Evolutionary conservation across 1,140 invertebrate species (phyloP).

Genomic region (Bombus huntii): DNA sequence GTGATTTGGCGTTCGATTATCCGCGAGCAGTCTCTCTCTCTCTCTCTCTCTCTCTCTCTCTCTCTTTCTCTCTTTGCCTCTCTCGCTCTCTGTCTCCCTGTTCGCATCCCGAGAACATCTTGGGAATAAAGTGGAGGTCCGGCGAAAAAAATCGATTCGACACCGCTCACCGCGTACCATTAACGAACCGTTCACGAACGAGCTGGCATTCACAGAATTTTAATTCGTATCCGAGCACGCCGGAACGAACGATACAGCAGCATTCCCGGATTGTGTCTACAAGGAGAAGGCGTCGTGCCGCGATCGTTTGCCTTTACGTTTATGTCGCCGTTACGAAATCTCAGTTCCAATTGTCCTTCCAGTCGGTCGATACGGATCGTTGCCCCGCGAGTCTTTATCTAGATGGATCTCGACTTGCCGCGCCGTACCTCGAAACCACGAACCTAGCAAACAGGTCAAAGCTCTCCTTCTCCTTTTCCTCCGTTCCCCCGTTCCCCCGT

Average conservation of each 20-base stretch:
- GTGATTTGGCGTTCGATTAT: conserved; percentile 21
- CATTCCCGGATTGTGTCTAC: conserved; percentile 53
- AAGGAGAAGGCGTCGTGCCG: conserved; percentile 41
- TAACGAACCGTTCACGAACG: conserved; percentile 43
- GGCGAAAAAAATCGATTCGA: conserved; percentile 6
- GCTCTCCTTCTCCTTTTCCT: background rate
- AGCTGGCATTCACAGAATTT: conserved; percentile 55
- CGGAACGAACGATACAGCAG: conserved; percentile 42
- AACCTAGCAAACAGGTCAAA: conserved; percentile 29
- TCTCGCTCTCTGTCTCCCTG: background rate
- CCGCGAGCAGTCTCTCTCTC: background rate
- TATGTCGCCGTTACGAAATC: conserved; percentile 65
- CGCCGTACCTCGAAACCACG: conserved; percentile 39
- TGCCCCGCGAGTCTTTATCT: conserved; percentile 56
- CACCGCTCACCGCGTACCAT: conserved; percentile 17
- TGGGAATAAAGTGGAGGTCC: background rate
- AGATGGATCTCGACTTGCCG: conserved; percentile 48
- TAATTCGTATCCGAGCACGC: conserved; percentile 46
- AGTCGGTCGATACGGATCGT: conserved; percentile 59
- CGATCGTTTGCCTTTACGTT: conserved; percentile 64
- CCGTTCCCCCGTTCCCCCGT: too few species aligned
- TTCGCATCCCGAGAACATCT: background rate
- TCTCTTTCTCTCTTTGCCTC: background rate
- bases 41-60: background rate
- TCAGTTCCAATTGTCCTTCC: conserved; percentile 63